Evolutionary conservation across 2,888 invertebrate genomes (phyloP).

Genomic region (Lordiphosa andalusiaca): DNA sequence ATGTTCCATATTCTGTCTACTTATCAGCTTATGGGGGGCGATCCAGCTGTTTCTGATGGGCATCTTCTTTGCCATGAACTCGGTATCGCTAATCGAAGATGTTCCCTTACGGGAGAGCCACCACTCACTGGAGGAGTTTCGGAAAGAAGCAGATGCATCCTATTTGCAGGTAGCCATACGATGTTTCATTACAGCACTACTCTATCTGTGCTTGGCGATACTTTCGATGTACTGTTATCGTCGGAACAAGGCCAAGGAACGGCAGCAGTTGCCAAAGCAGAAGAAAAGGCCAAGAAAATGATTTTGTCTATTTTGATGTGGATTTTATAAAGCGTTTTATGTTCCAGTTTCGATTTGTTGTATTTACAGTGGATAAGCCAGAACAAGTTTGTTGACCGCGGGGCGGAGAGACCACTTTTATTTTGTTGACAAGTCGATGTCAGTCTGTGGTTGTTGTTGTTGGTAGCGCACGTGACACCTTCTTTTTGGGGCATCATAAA

Average conservation of each 20-base stretch:
- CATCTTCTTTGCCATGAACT: constrained; percentile 12
- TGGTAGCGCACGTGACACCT: constrained; percentile 63
- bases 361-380: constrained; percentile 5
- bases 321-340: constrained; percentile 6
- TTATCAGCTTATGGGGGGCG: constrained; percentile 47
- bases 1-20: constrained; percentile 39
- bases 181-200: constrained; percentile 30
- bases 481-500: constrained; percentile 54
- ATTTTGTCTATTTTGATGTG: not conserved
- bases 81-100: constrained; percentile 20
- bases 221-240: constrained; percentile 12
- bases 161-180: constrained; percentile 21
- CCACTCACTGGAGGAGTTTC: constrained; percentile 17
- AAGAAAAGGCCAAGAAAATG: constrained; percentile 2
- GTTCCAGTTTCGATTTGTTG: constrained; percentile 3
- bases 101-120: constrained; percentile 17
- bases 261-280: constrained; percentile 12
- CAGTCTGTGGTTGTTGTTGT: constrained; percentile 20
- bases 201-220: constrained; percentile 27
- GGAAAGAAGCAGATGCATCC: constrained; percentile 14
- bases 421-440: constrained; percentile 61
- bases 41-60: constrained; percentile 52
- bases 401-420: constrained; percentile 9
- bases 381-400: constrained; percentile 71
- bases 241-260: constrained; percentile 10